Percentiles rank a stretch among this genome's conserved stretches.
Evolutionary conservation across 2,113 vertebrate species (phyloP).

Genomic region (Mustela nigripes): DNA sequence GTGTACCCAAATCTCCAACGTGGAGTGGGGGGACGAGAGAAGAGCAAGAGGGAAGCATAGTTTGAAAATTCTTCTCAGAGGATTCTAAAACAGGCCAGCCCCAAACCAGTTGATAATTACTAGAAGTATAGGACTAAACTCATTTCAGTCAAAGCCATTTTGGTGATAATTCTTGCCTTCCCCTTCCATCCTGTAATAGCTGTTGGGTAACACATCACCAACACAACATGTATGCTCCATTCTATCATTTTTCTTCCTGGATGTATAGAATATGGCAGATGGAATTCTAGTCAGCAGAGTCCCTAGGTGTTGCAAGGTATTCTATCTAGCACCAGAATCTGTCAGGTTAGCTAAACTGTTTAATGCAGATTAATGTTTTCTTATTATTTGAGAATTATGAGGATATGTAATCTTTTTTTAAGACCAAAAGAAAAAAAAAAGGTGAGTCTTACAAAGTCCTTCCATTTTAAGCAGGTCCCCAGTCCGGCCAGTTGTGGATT

Average conservation of each 20-base stretch:
- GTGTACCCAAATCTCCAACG: neutral
- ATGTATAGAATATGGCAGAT: slow-evolving; percentile 54
- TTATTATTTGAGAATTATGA: slow-evolving; percentile 73
- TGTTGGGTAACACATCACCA: neutral
- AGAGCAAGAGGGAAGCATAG: neutral
- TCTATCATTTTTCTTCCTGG: slow-evolving; percentile 49
- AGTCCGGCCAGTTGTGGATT: slow-evolving; percentile 70
- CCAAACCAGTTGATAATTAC: neutral
- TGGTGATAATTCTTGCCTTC: neutral
- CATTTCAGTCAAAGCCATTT: slow-evolving; percentile 31
- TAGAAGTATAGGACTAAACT: neutral
- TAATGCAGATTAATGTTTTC: slow-evolving; percentile 45
- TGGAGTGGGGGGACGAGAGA: neutral
- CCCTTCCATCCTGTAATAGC: neutral
- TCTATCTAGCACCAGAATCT: slow-evolving; percentile 23
- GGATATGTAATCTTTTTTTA: slow-evolving; percentile 75
- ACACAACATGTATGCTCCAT: neutral
- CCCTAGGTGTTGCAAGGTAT: slow-evolving; percentile 29
- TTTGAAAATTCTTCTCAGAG: slow-evolving; percentile 19
- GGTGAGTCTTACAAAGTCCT: slow-evolving; percentile 78
- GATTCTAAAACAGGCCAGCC: neutral
- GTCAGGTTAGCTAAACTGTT: slow-evolving; percentile 13
- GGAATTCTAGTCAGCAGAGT: slow-evolving; percentile 27
- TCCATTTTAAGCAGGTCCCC: slow-evolving; percentile 83
- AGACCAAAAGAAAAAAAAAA: slow-evolving; percentile 66